These are phyloP conservation scores for Tokudaia tokunoshimensis DNA, from an alignment of 2,797 vertebrate species.

Conservation along the genomic window DNA sequence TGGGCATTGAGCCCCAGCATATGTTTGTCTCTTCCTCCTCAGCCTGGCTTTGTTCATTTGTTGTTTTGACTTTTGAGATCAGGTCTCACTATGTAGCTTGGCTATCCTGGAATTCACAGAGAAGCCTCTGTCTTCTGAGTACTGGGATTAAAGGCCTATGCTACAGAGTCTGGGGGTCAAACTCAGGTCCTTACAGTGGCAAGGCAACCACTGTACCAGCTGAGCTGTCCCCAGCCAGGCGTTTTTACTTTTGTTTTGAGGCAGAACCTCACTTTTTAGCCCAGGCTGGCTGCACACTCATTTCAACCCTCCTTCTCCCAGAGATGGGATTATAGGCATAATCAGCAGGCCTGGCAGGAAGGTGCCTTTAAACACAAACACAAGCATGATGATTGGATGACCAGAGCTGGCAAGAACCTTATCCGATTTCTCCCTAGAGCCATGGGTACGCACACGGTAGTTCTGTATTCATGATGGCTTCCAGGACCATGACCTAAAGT, in stretches of 20 bases:
- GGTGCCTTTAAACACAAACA: background rate
- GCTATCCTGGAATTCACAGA: background rate
- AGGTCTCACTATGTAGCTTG: background rate
- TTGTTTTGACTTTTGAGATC: background rate
- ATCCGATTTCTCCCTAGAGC: background rate
- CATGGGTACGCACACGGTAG: background rate
- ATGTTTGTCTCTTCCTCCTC: background rate
- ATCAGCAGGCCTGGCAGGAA: background rate
- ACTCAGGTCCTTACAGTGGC: background rate
- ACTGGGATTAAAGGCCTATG: background rate
- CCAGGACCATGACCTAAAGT: fast-evolving
- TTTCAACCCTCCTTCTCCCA: background rate
- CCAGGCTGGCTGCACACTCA: background rate
- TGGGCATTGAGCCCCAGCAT: background rate
- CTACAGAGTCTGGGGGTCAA: background rate
- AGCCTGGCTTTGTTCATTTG: background rate
- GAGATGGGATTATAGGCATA: background rate
- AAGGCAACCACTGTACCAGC: background rate
- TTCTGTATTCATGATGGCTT: background rate
- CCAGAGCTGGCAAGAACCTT: background rate
- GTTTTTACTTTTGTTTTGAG: background rate
- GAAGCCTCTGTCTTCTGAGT: background rate
- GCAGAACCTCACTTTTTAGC: background rate
- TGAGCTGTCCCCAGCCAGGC: background rate
- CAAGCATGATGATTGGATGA: background rate